Base-by-base conservation (phyloP, 2,113 vertebrate species). In the Cottus gobio region DNA sequence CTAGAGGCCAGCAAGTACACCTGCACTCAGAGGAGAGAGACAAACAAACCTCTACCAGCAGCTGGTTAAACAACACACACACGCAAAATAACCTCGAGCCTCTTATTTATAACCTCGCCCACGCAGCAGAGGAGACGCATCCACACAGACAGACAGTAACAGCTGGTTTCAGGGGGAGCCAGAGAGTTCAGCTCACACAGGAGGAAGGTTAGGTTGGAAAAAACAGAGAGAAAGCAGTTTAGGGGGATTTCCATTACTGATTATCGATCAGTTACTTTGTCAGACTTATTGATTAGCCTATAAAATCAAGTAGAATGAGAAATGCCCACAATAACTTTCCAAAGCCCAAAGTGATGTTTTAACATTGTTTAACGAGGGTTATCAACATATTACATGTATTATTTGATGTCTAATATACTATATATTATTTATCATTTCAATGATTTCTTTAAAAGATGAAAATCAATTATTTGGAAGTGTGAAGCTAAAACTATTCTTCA, bases 31-130 rank as follows among this genome's bases (percentile, higher is more conserved):
- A 75, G 77, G 52, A 18, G 15, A 30, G 50, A 88, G 84, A 88
- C 67, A 90, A 88, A 89, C 88, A 89, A 84, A 75, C 77, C 54
- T 68, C 70, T n/a, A n/a, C 50, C 57, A 44, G 88, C 92, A 93
- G 91, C 92, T 93, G 92, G 73, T 90, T 82, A 90, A 93, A 94
- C 92, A 91, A 91, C 84, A 87, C 84, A 87, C 84, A 78, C 74
- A 74, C 81, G 67, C 75, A 28, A 26, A 61, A 82, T 86, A 89
- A 78, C 62, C 81, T 84, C 76, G 46, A 79, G 72, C 52, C 74
- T 87, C 88, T 93, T 94, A 94, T 94, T 94, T 94, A 91, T 94
- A 93, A 90, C 92, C 76, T 88, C 52, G 52, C 67, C 48, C 84
- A 84, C 85, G 85, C 86, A 83, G 82, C 30, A 30, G 86, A 64